Percentiles rank a stretch among this genome's conserved stretches.
Conservation (phyloP, 1,140 invertebrate genomes). For the Pogonus chalceus region DNA sequence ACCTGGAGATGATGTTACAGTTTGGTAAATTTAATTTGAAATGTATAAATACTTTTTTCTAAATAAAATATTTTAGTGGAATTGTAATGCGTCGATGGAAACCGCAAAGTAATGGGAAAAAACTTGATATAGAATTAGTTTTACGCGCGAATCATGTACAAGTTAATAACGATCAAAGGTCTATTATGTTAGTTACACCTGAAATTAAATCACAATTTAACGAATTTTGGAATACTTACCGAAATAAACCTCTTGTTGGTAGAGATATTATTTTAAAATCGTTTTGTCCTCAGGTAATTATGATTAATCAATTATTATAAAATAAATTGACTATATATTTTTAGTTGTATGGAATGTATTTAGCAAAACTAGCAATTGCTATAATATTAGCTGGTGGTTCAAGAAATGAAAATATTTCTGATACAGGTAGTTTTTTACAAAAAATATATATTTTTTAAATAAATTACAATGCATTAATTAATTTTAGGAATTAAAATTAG, state of each 20-base stretch:
- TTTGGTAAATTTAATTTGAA: slow-evolving; percentile 50
- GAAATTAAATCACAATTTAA: slow-evolving; percentile 64
- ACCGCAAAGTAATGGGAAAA: slow-evolving; percentile 43
- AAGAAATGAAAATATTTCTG: slow-evolving; percentile 36
- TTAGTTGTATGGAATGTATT: slow-evolving; percentile 77
- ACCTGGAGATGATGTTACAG: slow-evolving; percentile 77
- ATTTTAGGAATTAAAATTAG: slow-evolving; percentile 24
- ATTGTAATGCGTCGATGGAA: slow-evolving; percentile 65
- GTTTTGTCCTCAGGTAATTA: slow-evolving; percentile 72
- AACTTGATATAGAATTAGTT: slow-evolving; percentile 59
- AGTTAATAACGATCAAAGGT: slow-evolving; percentile 58
- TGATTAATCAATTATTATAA: not conserved
- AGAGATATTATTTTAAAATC: slow-evolving; percentile 72
- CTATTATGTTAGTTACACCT: slow-evolving; percentile 47
- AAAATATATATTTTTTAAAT: no score
- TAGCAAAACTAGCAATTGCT: slow-evolving; percentile 75
- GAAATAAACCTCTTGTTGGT: slow-evolving; percentile 51
- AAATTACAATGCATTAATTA: no score
- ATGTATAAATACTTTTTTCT: slow-evolving; percentile 7
- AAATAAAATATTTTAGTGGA: slow-evolving; percentile 48
- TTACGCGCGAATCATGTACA: slow-evolving; percentile 64
- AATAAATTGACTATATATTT: slow-evolving; percentile 24
- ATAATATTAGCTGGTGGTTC: slow-evolving; percentile 63
- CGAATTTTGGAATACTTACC: slow-evolving; percentile 63
- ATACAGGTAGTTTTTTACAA: no score